Evolutionary conservation across 2,113 vertebrate species (phyloP).

Genomic region (Albula goreensis): DNA sequence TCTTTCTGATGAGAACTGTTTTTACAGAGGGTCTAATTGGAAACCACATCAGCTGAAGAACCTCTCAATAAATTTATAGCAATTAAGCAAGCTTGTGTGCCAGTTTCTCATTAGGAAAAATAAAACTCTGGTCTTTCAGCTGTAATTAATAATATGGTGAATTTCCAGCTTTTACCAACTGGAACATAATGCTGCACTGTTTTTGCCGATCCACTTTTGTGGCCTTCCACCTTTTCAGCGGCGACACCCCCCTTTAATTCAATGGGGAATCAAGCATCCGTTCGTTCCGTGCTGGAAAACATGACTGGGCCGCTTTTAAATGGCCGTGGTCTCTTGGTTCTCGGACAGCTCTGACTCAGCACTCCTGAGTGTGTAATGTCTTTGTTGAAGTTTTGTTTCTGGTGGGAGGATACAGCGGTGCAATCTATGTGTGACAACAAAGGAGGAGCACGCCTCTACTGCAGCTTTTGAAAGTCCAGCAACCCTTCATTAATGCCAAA

Average conservation of each 20-base stretch:
- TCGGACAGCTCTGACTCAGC: conserved; percentile 2
- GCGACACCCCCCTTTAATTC: neutral
- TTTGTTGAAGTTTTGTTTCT: neutral
- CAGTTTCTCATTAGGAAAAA: conserved; percentile 38
- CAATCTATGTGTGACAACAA: neutral
- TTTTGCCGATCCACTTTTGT: neutral
- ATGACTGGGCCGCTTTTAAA: neutral
- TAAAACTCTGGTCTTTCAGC: neutral
- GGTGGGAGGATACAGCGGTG: neutral
- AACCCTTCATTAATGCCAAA: neutral
- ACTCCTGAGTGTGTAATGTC: neutral
- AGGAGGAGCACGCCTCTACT: too few species aligned
- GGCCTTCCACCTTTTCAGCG: neutral
- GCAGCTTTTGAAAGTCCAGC: neutral
- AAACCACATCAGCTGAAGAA: neutral
- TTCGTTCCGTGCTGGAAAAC: neutral
- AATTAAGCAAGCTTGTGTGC: conserved; percentile 25
- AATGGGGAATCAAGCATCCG: neutral
- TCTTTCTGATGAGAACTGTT: neutral
- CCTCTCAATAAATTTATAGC: neutral
- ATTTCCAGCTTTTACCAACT: neutral
- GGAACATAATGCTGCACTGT: neutral
- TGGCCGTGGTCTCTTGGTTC: neutral
- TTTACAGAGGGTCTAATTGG: conserved; percentile 23
- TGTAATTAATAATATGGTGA: conserved; percentile 21